A percentile compares a stretch with the other conserved stretches of the same genome.
These are phyloP conservation scores for Caenorhabditis sp. DNA, from an alignment of 2,888 invertebrate genomes.

Conservation along the genomic window DNA sequence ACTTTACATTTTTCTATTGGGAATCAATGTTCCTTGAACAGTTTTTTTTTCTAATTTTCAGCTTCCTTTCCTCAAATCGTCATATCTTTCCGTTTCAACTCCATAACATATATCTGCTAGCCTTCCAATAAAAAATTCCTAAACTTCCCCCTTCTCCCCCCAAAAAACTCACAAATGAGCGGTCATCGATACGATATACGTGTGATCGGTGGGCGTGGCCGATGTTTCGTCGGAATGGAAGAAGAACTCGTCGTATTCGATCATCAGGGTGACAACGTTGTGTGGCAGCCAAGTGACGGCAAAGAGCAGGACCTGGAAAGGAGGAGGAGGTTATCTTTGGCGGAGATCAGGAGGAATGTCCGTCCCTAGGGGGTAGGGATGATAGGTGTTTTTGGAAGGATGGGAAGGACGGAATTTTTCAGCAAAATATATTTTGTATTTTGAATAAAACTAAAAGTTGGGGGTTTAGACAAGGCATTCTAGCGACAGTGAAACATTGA, in stretches of 20 bases:
- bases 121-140: not conserved
- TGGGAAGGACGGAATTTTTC: too few relatives aligned
- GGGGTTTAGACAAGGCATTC: too few relatives aligned
- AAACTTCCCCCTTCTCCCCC: not conserved
- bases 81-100: not conserved
- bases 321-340: constrained; percentile 13
- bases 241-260: constrained; percentile 78
- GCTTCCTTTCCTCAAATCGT: too few relatives aligned
- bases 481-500: too few relatives aligned
- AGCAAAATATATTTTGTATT: too few relatives aligned
- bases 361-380: not conserved
- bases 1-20: too few relatives aligned
- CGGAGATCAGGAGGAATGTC: not conserved
- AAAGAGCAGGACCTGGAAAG: constrained; percentile 73
- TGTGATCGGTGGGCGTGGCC: constrained; percentile 69
- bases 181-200: constrained; percentile 77
- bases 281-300: constrained; percentile 77
- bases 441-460: too few relatives aligned
- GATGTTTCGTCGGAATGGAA: constrained; percentile 58
- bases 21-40: too few relatives aligned
- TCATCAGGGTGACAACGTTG: constrained; percentile 74
- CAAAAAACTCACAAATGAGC: constrained; percentile 76
- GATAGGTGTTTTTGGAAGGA: constrained; percentile 11
- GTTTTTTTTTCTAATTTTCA: too few relatives aligned
- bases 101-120: too few relatives aligned